phyloP scores from a whole-genome alignment of 2,888 invertebrate species.

The Melanotus villosus region DNA sequence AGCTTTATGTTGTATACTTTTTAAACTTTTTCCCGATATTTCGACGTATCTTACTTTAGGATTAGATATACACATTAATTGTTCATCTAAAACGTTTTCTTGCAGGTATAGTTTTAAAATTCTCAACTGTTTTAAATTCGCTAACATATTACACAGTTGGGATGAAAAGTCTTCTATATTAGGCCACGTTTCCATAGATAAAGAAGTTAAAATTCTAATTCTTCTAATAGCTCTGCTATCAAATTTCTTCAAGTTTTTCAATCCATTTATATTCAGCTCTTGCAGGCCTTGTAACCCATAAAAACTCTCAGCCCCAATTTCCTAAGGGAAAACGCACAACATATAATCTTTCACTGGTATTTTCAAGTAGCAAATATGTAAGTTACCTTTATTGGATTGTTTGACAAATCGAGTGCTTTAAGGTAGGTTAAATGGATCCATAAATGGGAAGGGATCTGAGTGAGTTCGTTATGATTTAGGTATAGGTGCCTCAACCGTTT shows the following conservation, averaged over 20 bases:
- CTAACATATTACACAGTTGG: conserved; percentile 80
- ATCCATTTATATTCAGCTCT: conserved; percentile 80
- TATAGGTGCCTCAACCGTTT: conserved; percentile 81
- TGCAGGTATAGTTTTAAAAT: conserved; percentile 84
- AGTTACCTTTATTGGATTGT: conserved; percentile 81
- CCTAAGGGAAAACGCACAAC: conserved; percentile 66
- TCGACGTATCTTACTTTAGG: conserved; percentile 83
- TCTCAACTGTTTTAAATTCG: conserved; percentile 80
- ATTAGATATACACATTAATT: conserved; percentile 83
- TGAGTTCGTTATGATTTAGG: conserved; percentile 83
- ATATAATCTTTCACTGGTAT: neutral
- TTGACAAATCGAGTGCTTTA: conserved; percentile 83
- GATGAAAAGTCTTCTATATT: conserved; percentile 75
- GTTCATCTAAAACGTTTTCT: conserved; percentile 81
- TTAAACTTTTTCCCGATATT: conserved; percentile 83
- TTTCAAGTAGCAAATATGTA: conserved; percentile 22
- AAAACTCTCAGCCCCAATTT: conserved; percentile 81
- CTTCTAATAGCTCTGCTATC: conserved; percentile 83
- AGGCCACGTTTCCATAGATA: conserved; percentile 83
- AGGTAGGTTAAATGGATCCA: conserved; percentile 82
- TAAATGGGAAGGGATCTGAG: conserved; percentile 80
- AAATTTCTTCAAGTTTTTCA: conserved; percentile 80
- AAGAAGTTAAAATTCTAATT: conserved; percentile 78
- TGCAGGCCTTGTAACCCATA: conserved; percentile 80
- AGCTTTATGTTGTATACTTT: conserved; percentile 82